A percentile compares a stretch with the other conserved stretches of the same genome.
Evolutionary conservation across 2,797 vertebrate species (phyloP).

Genomic region (Mus caroli): DNA sequence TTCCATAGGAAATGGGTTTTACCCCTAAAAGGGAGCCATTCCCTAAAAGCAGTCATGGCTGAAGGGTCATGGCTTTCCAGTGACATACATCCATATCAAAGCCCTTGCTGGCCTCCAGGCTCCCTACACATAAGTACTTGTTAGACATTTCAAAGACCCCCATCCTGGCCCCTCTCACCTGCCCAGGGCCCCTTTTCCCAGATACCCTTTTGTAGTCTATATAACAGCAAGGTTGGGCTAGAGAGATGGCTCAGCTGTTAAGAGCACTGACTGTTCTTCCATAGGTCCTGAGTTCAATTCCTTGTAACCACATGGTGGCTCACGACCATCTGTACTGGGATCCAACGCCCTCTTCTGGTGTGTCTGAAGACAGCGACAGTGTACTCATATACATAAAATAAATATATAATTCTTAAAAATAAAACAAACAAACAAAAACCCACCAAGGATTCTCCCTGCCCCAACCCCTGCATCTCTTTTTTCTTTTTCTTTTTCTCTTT

Average conservation of each 20-base stretch:
- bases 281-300: not conserved
- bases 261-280: not conserved
- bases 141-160: not conserved
- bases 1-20: not conserved
- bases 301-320: not conserved
- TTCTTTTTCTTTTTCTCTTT: no score
- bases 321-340: not conserved
- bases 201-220: not conserved
- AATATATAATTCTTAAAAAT: not conserved
- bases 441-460: not conserved
- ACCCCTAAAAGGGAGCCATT: not conserved
- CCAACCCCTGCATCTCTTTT: no score
- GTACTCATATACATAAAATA: not conserved
- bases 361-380: not conserved
- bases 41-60: not conserved
- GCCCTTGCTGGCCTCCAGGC: not conserved
- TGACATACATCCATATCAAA: not conserved
- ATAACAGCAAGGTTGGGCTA: not conserved
- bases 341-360: not conserved
- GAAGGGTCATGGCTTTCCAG: no score
- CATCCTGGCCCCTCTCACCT: not conserved
- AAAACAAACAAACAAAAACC: not conserved
- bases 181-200: no score
- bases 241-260: not conserved
- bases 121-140: not conserved